Base-by-base conservation (phyloP, 2,113 vertebrate species). In the Pongo abelii region DNA sequence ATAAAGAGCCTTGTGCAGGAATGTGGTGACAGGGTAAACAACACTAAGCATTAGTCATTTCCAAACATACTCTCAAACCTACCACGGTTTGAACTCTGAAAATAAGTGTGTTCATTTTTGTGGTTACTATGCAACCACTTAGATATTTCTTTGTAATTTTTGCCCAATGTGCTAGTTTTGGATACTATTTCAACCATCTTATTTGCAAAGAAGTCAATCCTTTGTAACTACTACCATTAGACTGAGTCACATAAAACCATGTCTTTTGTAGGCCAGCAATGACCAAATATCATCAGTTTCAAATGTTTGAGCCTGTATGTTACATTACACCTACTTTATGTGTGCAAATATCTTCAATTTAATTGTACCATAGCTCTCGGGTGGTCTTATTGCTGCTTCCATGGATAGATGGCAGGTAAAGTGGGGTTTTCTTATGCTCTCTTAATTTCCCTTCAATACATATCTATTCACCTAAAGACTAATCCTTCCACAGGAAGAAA, bases 61-160 rank as follows among this genome's bases (percentile, higher is more conserved):
- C 83, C 67, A 94, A 69, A 78, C 32, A 23, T 4, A 38, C 32
- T 38, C 64, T 86, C 43, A 94, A 93, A 46, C 17, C 59, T 38
- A 30, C 35, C 86, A 69, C 0, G 3, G 43, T 83, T 43, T 81
- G 83, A 88, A 94, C 77, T 96, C 67, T 93, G 90, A 85, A 94
- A 96, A 81, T 35, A 70, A 86, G 18, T 70, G 27, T 50, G 86
- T 38, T 89, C 78, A 74, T 59, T 91, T 87, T 55, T 92, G 86
- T 14, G 84, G 92, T 96, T 74, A 59, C 57, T 75, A 11, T 46
- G 57, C 78, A 57, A 38, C 38, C 43, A 75, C 4, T 38, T 38
- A 75, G 57, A 5, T 18, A 46, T 50, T 61, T 55, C 48, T 81
- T 52, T 91, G 48, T 78, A 18, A 93, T 50, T 25, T 86, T 40